A percentile compares a stretch with the other conserved stretches of the same genome.
These are phyloP conservation scores for Hepsetus odoe DNA, from an alignment of 2,113 vertebrate species.

Conservation along the genomic window DNA sequence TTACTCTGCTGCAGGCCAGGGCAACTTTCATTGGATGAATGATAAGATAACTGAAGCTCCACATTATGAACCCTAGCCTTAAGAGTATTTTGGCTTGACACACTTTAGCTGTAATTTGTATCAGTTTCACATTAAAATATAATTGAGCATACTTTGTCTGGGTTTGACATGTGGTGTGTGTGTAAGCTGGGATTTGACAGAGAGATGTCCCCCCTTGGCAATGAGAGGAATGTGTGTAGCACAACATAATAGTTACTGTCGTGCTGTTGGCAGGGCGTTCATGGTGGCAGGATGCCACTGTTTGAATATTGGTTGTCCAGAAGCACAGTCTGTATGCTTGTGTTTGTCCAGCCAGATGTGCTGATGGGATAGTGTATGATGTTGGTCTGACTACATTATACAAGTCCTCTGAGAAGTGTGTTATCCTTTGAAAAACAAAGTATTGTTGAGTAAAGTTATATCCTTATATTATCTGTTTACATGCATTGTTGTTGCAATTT, in stretches of 20 bases:
- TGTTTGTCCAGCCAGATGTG: not conserved
- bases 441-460: too few relatives aligned
- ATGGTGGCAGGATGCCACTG: not conserved
- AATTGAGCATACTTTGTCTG: not conserved
- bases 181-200: not conserved
- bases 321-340: not conserved
- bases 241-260: not conserved
- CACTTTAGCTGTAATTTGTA: not conserved
- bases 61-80: not conserved
- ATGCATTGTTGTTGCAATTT: too few relatives aligned
- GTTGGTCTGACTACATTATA: too few relatives aligned
- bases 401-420: too few relatives aligned
- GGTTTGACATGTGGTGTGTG: not conserved
- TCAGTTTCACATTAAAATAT: not conserved
- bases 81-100: not conserved
- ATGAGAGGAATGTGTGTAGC: not conserved
- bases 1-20: not conserved
- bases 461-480: too few relatives aligned
- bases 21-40: not conserved
- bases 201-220: not conserved
- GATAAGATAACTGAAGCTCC: not conserved
- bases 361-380: not conserved
- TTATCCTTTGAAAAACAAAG: too few relatives aligned
- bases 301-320: not conserved
- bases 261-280: not conserved